Percentiles rank a stretch among this genome's conserved stretches.
These are phyloP conservation scores for Magallana ariakensis DNA, from an alignment of 1,140 invertebrate species.

Conservation along the genomic window DNA sequence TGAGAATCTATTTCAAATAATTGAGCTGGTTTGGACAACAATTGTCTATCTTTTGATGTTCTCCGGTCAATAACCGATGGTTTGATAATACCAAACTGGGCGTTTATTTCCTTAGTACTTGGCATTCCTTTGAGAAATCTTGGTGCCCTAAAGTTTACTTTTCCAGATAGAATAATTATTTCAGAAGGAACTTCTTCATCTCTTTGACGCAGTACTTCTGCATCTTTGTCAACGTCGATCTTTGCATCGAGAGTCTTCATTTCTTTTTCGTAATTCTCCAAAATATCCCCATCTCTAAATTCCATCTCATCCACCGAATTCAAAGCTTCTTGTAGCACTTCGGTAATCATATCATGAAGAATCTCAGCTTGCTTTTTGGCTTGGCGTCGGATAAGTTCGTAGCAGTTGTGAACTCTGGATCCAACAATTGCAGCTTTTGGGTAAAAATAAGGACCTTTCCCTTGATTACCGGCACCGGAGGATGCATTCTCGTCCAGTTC, in stretches of 20 bases:
- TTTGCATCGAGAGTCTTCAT: background rate
- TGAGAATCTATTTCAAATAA: background rate
- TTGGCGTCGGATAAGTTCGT: background rate
- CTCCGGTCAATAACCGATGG: background rate
- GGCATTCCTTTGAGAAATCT: background rate
- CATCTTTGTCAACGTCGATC: background rate
- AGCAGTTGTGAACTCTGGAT: background rate
- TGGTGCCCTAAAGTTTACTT: background rate
- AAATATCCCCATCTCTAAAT: background rate
- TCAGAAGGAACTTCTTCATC: background rate
- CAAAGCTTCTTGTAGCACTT: background rate
- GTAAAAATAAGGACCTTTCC: background rate
- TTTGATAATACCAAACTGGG: background rate
- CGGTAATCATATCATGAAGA: background rate
- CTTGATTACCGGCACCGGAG: background rate
- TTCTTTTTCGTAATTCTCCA: background rate
- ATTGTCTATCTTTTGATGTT: background rate
- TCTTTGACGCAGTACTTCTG: background rate
- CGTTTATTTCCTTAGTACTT: background rate
- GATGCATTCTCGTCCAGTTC: background rate
- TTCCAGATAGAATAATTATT: background rate
- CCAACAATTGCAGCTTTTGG: background rate
- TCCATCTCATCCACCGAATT: background rate
- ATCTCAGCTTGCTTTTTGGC: background rate
- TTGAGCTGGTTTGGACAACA: background rate